Conservation (phyloP, 2,113 vertebrate species). For the Probosciger aterrimus region DNA sequence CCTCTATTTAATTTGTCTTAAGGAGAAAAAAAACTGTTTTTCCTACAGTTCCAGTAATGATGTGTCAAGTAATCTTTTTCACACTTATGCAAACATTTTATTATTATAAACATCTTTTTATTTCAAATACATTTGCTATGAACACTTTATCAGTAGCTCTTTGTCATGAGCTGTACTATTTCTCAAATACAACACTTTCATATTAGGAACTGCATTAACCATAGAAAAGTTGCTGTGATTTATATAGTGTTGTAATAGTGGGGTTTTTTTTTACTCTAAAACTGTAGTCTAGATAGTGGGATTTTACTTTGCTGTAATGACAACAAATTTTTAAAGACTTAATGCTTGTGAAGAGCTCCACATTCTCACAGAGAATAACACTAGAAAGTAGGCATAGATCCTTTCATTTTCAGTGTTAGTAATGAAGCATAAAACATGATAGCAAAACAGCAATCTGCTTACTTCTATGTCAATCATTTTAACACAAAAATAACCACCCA, state of each 20-base stretch:
- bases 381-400: not conserved
- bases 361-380: not conserved
- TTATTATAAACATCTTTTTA: not conserved
- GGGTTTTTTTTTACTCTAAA: not conserved
- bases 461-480: not conserved
- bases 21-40: not conserved
- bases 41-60: not conserved
- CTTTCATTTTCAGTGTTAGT: not conserved
- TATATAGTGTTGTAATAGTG: not conserved
- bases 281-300: not conserved
- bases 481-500: no score
- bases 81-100: not conserved
- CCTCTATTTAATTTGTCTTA: not conserved
- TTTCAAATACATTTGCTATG: not conserved
- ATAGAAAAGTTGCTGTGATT: not conserved
- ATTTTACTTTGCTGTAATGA: not conserved
- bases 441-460: not conserved
- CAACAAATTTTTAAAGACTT: not conserved
- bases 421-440: not conserved
- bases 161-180: not conserved
- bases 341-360: not conserved
- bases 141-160: not conserved
- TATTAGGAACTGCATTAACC: not conserved
- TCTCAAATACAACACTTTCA: not conserved
- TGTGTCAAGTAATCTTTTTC: not conserved